phyloP scores from a whole-genome alignment of 2,888 invertebrate species.

The Eretmocerus hayati region DNA sequence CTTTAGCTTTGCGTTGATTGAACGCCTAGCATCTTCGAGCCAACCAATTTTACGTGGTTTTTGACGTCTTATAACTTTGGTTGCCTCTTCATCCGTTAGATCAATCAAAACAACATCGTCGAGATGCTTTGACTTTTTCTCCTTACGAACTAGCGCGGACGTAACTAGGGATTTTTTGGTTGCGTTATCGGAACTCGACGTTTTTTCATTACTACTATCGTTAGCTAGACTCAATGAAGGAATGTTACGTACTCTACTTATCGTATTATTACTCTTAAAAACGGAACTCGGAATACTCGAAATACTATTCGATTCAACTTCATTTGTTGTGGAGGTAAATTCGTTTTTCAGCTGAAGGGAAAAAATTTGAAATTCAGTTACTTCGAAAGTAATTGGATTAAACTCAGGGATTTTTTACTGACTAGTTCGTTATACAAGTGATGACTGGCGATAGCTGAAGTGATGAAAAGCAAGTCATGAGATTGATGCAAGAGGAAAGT shows the following conservation, averaged over 20 bases:
- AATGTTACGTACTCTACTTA: constrained; percentile 7
- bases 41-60: constrained; percentile 31
- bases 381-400: no score
- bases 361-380: no score
- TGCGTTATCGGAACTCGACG: constrained; percentile 9
- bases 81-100: constrained; percentile 34
- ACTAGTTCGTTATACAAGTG: no score
- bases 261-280: background rate
- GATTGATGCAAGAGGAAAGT: no score
- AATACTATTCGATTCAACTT: constrained; percentile 11
- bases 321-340: constrained; percentile 12
- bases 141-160: background rate
- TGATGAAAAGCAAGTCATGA: no score
- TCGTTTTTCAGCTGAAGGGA: constrained; percentile 14
- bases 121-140: constrained; percentile 12
- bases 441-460: no score
- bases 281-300: constrained; percentile 6
- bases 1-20: constrained; percentile 13
- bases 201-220: constrained; percentile 3
- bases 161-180: constrained; percentile 6
- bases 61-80: constrained; percentile 32
- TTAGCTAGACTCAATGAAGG: constrained; percentile 8
- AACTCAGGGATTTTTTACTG: no score
- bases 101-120: constrained; percentile 38
- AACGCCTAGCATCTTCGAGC: constrained; percentile 32